phyloP scores from a whole-genome alignment of 2,888 invertebrate species.

The Eupithecia abbreviata region DNA sequence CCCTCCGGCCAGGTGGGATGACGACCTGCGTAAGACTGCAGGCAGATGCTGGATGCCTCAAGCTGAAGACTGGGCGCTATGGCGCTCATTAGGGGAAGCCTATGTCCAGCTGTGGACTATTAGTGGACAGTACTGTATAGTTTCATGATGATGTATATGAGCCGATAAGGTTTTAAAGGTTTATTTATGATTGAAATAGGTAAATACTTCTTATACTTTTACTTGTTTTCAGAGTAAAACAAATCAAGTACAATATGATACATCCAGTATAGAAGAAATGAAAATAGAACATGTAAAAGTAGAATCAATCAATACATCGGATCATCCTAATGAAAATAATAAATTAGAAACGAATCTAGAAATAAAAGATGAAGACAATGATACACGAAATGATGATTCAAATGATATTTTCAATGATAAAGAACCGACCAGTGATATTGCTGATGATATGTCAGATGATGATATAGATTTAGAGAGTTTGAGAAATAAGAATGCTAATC shows the following conservation, averaged over 20 bases:
- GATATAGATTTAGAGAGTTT: slow-evolving; percentile 2
- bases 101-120: no score
- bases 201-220: background rate
- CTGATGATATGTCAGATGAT: background rate
- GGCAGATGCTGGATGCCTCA: no score
- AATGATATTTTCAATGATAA: background rate
- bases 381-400: background rate
- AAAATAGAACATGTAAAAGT: background rate
- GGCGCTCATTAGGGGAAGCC: no score
- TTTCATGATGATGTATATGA: no score
- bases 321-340: background rate
- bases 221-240: background rate
- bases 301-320: background rate
- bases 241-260: background rate
- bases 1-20: no score
- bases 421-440: background rate
- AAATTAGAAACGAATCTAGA: background rate
- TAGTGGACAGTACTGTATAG: no score
- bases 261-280: background rate
- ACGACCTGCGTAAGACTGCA: no score
- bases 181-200: no score
- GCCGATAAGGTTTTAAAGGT: no score
- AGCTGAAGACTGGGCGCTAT: no score
- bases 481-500: background rate
- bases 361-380: background rate